Evolutionary conservation across 2,888 invertebrate genomes (phyloP).

Genomic region (Autographa gamma): DNA sequence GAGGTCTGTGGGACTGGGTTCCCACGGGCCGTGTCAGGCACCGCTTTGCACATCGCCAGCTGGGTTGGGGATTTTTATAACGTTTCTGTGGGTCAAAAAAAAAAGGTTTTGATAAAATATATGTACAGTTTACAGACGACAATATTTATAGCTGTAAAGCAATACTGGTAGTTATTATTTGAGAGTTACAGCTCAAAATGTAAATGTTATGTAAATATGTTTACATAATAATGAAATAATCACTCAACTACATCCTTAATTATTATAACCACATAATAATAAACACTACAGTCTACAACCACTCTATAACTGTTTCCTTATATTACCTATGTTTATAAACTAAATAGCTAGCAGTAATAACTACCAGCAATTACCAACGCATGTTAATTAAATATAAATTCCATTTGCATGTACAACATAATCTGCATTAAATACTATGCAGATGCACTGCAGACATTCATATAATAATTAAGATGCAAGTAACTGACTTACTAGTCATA

Average conservation of each 20-base stretch:
- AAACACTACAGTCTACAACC: neutral
- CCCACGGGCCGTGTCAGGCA: slow-evolving; percentile 67
- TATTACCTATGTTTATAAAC: slow-evolving; percentile 15
- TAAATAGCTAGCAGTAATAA: no score
- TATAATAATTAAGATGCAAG: slow-evolving; percentile 15
- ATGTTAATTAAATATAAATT: slow-evolving; percentile 29
- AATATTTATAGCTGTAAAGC: no score
- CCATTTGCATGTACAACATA: slow-evolving; percentile 14
- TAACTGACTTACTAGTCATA: slow-evolving; percentile 7
- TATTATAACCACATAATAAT: no score
- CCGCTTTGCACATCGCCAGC: slow-evolving; percentile 52
- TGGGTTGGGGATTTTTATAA: slow-evolving; percentile 27
- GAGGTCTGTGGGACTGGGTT: slow-evolving; percentile 47
- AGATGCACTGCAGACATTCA: neutral
- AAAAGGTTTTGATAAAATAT: no score
- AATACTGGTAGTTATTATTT: no score
- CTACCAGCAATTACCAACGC: slow-evolving; percentile 15
- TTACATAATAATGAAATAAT: no score
- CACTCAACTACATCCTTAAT: no score
- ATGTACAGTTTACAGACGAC: no score
- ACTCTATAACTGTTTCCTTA: neutral
- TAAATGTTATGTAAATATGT: no score
- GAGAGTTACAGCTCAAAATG: no score
- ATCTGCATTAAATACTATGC: slow-evolving; percentile 24
- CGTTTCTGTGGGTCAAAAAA: slow-evolving; percentile 45